Percentiles rank a stretch among this genome's conserved stretches.
These are phyloP conservation scores for Hippolais icterina DNA, from an alignment of 2,113 vertebrate genomes.

Conservation along the genomic window DNA sequence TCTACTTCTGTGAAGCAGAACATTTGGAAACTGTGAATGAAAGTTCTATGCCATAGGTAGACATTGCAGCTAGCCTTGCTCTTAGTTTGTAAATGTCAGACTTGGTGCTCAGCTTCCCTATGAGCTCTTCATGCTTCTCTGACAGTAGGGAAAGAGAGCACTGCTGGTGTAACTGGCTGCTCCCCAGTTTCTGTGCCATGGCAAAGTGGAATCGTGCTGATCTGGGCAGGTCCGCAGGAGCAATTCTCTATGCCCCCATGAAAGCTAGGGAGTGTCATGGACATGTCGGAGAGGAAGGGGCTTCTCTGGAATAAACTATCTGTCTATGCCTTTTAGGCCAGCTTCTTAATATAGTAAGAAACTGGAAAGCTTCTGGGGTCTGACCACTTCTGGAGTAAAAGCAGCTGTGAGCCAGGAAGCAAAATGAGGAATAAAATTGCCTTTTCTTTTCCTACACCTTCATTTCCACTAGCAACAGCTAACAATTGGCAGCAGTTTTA, in stretches of 20 bases:
- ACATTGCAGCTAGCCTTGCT: not conserved
- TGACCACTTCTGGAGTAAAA: not conserved
- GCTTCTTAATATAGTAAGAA: not conserved
- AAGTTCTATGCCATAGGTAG: not conserved
- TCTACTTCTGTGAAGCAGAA: slow-evolving; percentile 23
- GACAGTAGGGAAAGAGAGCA: not conserved
- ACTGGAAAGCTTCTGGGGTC: not conserved
- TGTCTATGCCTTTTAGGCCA: not conserved
- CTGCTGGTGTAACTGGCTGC: not conserved
- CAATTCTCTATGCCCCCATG: not conserved
- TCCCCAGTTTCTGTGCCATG: not conserved
- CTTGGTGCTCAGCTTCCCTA: not conserved
- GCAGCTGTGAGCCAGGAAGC: not conserved
- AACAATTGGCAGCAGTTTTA: not conserved
- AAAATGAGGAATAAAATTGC: not conserved
- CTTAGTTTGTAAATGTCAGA: slow-evolving; percentile 18
- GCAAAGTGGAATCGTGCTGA: not conserved
- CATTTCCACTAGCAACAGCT: not conserved
- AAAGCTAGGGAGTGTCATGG: not conserved
- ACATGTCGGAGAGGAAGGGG: not conserved
- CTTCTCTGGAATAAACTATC: not conserved
- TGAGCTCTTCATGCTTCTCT: not conserved
- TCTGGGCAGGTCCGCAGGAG: fast-evolving
- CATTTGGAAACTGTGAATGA: not conserved
- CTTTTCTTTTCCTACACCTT: not conserved